Percentiles rank a stretch among this genome's conserved stretches.
Conservation (phyloP, 30 jellyfish, hydroid and myxozoan species). For the Aurelia sp. region DNA sequence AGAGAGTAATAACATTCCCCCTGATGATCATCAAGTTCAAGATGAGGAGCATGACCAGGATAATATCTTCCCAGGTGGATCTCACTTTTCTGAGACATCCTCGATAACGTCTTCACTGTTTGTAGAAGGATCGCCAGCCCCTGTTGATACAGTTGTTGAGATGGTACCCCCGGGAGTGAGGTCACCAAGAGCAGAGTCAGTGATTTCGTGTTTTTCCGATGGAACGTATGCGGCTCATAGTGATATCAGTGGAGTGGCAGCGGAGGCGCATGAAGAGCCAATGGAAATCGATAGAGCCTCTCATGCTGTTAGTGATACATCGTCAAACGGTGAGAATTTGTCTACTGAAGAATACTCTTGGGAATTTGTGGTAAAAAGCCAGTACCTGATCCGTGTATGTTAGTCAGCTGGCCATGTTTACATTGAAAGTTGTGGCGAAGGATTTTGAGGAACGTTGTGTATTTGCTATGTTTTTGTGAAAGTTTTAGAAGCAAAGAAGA, state of each 20-base stretch:
- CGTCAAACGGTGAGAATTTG: slow-evolving; percentile 81
- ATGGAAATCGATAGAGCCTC: slow-evolving; percentile 93
- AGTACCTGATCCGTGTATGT: no score
- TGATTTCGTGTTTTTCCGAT: slow-evolving; percentile 85
- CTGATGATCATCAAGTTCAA: slow-evolving; percentile 14
- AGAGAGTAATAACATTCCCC: slow-evolving; percentile 37
- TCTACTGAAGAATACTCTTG: no score
- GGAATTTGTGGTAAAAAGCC: no score
- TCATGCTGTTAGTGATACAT: slow-evolving; percentile 87
- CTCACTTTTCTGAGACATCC: slow-evolving; percentile 89
- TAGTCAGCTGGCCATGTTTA: no score
- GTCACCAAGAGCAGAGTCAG: slow-evolving; percentile 95
- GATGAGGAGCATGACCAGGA: slow-evolving; percentile 66
- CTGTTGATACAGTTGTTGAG: slow-evolving; percentile 60
- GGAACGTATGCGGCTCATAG: slow-evolving; percentile 97
- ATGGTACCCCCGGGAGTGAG: slow-evolving; percentile 69
- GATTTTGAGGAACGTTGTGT: no score
- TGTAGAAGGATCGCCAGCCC: slow-evolving; percentile 91
- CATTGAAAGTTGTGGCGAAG: no score
- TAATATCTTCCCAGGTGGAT: slow-evolving; percentile 70
- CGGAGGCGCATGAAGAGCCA: slow-evolving; percentile 78
- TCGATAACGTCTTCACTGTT: slow-evolving; percentile 90
- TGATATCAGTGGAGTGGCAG: slow-evolving; percentile 80
- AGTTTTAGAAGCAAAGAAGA: no score
- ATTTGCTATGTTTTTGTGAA: no score